Evolutionary conservation across 2,888 invertebrate species (phyloP).

Genomic region (Drosophila pseudotakahashii): DNA sequence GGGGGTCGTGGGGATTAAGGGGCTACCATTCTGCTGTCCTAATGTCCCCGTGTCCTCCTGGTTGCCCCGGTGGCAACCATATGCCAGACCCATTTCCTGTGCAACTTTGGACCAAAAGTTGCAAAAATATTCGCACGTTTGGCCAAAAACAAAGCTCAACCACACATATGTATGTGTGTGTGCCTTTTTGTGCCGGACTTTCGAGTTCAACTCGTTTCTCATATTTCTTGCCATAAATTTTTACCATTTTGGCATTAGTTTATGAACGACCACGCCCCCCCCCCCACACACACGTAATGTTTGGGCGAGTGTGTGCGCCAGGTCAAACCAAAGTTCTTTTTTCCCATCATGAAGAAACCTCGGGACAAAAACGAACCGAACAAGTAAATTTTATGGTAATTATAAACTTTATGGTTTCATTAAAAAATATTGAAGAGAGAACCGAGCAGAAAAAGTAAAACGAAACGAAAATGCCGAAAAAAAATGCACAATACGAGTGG

Average conservation of each 20-base stretch:
- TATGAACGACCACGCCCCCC: constrained; percentile 48
- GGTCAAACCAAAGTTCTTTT: constrained; percentile 49
- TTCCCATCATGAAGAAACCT: constrained; percentile 35
- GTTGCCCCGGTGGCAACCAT: constrained; percentile 46
- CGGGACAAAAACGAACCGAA: constrained; percentile 42
- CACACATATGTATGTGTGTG: constrained; percentile 10
- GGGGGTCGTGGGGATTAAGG: constrained; percentile 4
- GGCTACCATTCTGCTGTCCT: constrained; percentile 9
- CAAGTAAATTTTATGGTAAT: constrained; percentile 73
- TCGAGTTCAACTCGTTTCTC: constrained; percentile 45
- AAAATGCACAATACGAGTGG: constrained; percentile 40
- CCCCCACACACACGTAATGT: not conserved
- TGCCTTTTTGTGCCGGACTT: constrained; percentile 40
- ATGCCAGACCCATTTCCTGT: constrained; percentile 71
- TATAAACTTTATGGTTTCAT: constrained; percentile 73
- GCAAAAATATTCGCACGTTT: constrained; percentile 76
- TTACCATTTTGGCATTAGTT: constrained; percentile 56
- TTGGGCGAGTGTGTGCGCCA: constrained; percentile 29
- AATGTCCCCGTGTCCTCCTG: constrained; percentile 8
- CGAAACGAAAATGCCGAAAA: constrained; percentile 8
- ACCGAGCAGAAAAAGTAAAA: constrained; percentile 10
- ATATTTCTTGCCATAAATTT: constrained; percentile 75
- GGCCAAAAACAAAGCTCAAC: constrained; percentile 64
- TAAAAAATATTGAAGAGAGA: constrained; percentile 51
- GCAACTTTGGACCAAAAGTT: constrained; percentile 74